Conservation (phyloP, 2,113 vertebrate genomes). For the Lipotes vexillifer region DNA sequence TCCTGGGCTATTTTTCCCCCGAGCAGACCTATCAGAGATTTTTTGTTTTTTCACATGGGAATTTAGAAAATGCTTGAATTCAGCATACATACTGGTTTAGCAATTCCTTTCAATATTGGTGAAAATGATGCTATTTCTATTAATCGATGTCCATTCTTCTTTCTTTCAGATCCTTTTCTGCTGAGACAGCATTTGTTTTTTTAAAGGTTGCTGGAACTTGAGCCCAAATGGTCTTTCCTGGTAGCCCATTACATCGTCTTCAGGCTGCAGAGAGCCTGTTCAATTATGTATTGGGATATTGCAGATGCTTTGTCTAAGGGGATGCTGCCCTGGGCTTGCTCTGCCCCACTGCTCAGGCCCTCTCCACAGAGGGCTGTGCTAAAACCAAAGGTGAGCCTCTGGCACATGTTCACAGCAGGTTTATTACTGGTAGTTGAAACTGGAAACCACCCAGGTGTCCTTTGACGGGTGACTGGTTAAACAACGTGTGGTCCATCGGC, state of each 20-base stretch:
- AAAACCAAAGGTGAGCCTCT: fast-evolving
- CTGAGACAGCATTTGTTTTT: conserved; percentile 13
- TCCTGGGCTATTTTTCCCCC: neutral
- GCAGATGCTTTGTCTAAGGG: no score
- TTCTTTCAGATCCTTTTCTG: neutral
- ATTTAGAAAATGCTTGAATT: neutral
- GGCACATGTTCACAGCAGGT: neutral
- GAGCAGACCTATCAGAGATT: neutral
- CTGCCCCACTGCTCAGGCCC: neutral
- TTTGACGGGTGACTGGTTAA: neutral
- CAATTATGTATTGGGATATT: neutral
- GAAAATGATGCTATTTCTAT: neutral
- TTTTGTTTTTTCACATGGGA: neutral
- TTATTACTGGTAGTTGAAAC: no score
- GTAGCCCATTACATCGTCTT: neutral
- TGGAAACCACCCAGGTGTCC: neutral
- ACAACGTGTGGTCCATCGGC: neutral
- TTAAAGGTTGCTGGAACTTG: neutral
- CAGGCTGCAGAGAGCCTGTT: neutral
- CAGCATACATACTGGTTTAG: neutral
- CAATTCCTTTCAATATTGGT: neutral
- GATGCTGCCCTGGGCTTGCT: neutral
- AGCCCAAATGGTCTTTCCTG: conserved; percentile 23
- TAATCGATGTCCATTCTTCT: neutral
- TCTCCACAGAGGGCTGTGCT: neutral